Evolutionary conservation across 2,888 invertebrate genomes (phyloP).

Genomic region (Dolichopus griseipennis): DNA sequence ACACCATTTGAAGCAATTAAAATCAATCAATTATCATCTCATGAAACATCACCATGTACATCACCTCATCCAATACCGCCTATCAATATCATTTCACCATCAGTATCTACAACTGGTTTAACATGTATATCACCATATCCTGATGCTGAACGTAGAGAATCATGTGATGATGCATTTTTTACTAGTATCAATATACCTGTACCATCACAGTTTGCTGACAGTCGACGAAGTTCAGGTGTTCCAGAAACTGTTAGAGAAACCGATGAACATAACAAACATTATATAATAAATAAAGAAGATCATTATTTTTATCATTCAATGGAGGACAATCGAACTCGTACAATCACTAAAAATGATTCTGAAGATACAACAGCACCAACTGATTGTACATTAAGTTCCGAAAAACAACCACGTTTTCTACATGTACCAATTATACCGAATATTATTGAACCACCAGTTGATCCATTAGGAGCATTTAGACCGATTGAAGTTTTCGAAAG

Average conservation of each 20-base stretch:
- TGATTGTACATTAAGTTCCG: slow-evolving; percentile 23
- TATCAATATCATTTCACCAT: slow-evolving; percentile 42
- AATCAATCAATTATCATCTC: slow-evolving; percentile 32
- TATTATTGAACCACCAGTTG: slow-evolving; percentile 31
- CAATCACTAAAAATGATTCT: slow-evolving; percentile 28
- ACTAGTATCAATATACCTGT: slow-evolving; percentile 52
- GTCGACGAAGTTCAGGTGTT: slow-evolving; percentile 56
- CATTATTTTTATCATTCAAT: neutral
- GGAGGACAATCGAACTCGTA: slow-evolving; percentile 31
- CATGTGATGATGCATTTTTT: slow-evolving; percentile 49
- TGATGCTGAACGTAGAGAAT: slow-evolving; percentile 49
- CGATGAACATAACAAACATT: slow-evolving; percentile 35
- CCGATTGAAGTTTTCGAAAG: slow-evolving; percentile 42
- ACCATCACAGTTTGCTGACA: slow-evolving; percentile 75
- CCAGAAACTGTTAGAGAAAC: slow-evolving; percentile 31
- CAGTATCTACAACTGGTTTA: slow-evolving; percentile 44
- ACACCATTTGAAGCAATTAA: slow-evolving; percentile 40
- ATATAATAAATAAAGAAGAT: neutral
- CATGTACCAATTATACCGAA: slow-evolving; percentile 33
- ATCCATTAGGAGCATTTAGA: slow-evolving; percentile 37
- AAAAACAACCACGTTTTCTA: slow-evolving; percentile 31
- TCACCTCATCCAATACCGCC: slow-evolving; percentile 39
- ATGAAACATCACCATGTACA: slow-evolving; percentile 38
- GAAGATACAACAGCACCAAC: slow-evolving; percentile 26
- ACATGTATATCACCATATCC: slow-evolving; percentile 60